Base-by-base conservation (phyloP, 2,797 vertebrate genomes). In the Ctenosaura bakeri region DNA sequence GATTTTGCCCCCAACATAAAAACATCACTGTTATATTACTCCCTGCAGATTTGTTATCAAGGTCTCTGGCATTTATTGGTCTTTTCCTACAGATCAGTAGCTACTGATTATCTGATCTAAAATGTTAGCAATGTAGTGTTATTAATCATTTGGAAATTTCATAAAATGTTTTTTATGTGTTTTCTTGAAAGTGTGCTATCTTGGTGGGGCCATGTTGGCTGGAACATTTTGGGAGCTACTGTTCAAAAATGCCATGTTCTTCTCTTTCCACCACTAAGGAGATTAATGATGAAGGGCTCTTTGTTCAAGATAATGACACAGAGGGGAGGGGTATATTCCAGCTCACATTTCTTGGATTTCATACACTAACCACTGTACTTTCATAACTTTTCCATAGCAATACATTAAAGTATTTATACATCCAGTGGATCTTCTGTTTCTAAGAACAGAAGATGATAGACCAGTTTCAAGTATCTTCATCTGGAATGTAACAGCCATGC, bases 1-100 rank as follows among this genome's bases (percentile, higher is more conserved):
- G 77, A 83, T 66, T 83, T 87, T 83, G 42, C 38, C 79, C 59
- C 10, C 20, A 32, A 66, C 85, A 77, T 90, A 87, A 90, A 90
- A 42, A 76, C 66, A 81, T 90, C 78, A 87, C 32, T 26, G 22
- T 54, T 73, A 52, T 0, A 42, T 77, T 87, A 77, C 42, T 83
- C 50, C 69, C 10, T 26, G 71, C 32, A 56, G 78, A 87, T 90
- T 87, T 87, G 79, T 82, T 66, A 83, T 46, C 35, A 46, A 83
- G 71, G n/a, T 76, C 32, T 66, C 66, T 52, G 50, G 89, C 56
- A 62, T 9, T 64, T 22, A 35, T 0, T 74, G 14, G 54, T 32
- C 29, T 66, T 84, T 84, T 77, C 42, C 14, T 18, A 26, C 29
- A 38, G 20, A 56, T 20, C 29, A 16, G 66, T 13, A 76, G 52